These are phyloP conservation scores for Nephrotoma guestfalica DNA, from an alignment of 2,888 invertebrate genomes.

Conservation along the genomic window DNA sequence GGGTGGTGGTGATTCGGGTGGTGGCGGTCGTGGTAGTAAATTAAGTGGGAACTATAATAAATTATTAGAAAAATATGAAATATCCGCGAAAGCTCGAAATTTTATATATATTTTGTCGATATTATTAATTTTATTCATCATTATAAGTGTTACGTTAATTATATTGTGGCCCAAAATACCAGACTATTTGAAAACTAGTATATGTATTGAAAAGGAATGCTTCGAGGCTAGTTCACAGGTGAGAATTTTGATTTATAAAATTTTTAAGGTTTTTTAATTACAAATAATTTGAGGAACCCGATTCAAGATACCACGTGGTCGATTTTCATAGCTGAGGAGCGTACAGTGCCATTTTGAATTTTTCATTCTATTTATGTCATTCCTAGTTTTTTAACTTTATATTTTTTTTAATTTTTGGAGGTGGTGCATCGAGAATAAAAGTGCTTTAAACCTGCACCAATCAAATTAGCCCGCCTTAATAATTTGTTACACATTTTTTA, in stretches of 20 bases:
- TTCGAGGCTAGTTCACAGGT: conserved; percentile 27
- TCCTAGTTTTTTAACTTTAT: too few species aligned
- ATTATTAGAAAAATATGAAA: conserved; percentile 1
- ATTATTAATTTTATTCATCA: conserved; percentile 23
- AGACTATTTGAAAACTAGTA: conserved; percentile 26
- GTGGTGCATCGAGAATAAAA: too few species aligned
- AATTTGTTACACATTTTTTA: too few species aligned
- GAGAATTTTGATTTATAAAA: not conserved
- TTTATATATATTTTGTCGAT: conserved; percentile 2
- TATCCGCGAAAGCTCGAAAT: not conserved
- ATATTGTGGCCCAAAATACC: conserved; percentile 30
- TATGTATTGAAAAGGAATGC: conserved; percentile 29
- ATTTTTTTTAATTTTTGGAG: too few species aligned
- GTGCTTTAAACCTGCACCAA: too few species aligned
- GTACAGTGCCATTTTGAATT: too few species aligned
- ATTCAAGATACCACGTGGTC: too few species aligned
- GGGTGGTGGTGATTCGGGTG: not conserved
- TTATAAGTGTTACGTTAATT: not conserved
- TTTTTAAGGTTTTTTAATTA: too few species aligned
- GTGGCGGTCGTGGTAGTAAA: not conserved
- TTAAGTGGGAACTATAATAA: conserved; percentile 1
- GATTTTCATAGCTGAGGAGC: too few species aligned
- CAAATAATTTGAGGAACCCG: too few species aligned
- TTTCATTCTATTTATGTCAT: too few species aligned
- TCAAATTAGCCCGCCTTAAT: too few species aligned